Evolutionary conservation across 2,888 invertebrate species (phyloP).

Genomic region (Epistrophe grossulariae): DNA sequence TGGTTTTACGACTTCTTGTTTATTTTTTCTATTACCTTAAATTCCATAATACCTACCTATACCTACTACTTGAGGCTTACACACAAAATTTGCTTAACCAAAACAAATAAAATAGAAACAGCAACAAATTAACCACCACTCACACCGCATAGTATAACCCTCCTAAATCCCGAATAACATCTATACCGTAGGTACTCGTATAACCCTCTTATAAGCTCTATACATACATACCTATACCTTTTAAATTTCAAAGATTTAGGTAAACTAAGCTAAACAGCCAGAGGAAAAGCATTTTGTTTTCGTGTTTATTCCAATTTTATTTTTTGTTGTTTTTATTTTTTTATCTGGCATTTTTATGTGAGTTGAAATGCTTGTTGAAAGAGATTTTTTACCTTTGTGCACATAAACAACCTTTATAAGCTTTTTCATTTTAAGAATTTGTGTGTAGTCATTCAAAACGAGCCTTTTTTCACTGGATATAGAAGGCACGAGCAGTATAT

Average conservation of each 20-base stretch:
- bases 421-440: slow-evolving; percentile 20
- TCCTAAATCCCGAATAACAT: not conserved
- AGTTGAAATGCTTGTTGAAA: slow-evolving; percentile 69
- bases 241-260: slow-evolving; percentile 34
- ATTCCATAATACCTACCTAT: not conserved
- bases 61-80: not conserved
- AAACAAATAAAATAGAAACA: slow-evolving; percentile 56
- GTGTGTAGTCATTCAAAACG: slow-evolving; percentile 48
- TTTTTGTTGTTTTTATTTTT: slow-evolving; percentile 52
- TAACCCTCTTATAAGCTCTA: slow-evolving; percentile 26
- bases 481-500: too few species aligned
- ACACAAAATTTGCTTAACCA: slow-evolving; percentile 49
- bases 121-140: slow-evolving; percentile 18
- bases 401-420: slow-evolving; percentile 57
- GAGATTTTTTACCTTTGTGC: slow-evolving; percentile 60
- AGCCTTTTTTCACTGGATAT: slow-evolving; percentile 39
- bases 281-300: slow-evolving; percentile 62
- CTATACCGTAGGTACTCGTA: not conserved
- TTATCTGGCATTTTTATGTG: slow-evolving; percentile 66
- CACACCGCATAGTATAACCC: not conserved
- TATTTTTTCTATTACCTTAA: slow-evolving; percentile 29
- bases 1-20: slow-evolving; percentile 36
- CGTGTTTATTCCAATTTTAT: slow-evolving; percentile 64
- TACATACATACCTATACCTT: slow-evolving; percentile 4
- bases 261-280: slow-evolving; percentile 47